Conservation (phyloP, 2,797 vertebrate genomes). For the Meda fulgida region DNA sequence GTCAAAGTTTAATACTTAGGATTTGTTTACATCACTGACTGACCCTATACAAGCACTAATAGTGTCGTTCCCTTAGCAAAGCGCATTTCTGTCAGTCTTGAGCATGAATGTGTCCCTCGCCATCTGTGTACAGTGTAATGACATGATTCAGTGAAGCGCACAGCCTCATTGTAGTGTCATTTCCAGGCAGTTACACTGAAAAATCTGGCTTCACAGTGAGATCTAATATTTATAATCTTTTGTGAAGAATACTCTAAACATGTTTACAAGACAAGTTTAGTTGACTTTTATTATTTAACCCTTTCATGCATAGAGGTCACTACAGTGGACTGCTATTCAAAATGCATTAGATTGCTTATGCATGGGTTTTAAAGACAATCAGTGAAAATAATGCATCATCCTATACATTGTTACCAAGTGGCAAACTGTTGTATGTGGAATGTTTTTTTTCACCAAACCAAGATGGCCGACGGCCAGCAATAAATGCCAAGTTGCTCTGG, state of each 20-base stretch:
- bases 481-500: too few species aligned
- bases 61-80: neutral
- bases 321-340: neutral
- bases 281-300: neutral
- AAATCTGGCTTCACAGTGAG: neutral
- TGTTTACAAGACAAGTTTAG: neutral
- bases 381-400: neutral
- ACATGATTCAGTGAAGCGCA: neutral
- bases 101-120: neutral
- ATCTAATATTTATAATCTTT: too few species aligned
- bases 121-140: neutral
- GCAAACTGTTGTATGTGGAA: too few species aligned
- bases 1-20: neutral
- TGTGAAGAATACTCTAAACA: too few species aligned
- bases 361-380: neutral
- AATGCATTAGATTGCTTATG: neutral
- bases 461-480: too few species aligned
- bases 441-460: too few species aligned
- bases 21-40: neutral
- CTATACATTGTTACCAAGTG: too few species aligned
- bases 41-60: neutral
- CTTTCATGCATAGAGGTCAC: neutral
- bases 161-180: neutral
- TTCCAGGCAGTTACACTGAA: conserved; percentile 7
- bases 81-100: too few species aligned